Conservation (phyloP, 2,888 invertebrate genomes). For the Lepidochitona cinerea region DNA sequence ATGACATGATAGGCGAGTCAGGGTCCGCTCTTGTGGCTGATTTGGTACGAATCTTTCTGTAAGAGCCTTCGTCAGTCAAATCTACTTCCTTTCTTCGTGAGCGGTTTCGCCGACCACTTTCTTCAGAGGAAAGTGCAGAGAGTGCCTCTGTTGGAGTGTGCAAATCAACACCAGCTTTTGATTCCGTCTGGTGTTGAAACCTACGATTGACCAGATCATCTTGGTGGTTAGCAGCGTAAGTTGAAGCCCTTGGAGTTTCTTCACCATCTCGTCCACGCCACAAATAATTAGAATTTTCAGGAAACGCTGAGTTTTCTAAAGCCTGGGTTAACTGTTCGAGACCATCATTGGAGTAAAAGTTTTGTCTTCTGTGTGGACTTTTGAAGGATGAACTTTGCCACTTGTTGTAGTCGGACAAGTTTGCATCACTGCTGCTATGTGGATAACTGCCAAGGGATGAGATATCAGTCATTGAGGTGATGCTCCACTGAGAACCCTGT, state of each 20-base stretch:
- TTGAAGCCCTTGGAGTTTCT: not conserved
- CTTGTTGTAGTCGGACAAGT: not conserved
- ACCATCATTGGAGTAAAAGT: not conserved
- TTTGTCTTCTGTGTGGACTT: not conserved
- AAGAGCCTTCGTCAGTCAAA: conserved; percentile 7
- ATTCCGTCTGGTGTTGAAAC: not conserved
- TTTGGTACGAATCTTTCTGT: not conserved
- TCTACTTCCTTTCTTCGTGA: conserved; percentile 10
- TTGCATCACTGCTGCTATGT: not conserved
- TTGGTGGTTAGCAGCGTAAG: not conserved
- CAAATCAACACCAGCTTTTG: not conserved
- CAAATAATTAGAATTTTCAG: no score
- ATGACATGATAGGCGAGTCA: not conserved
- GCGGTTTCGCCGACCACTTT: not conserved
- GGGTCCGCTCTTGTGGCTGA: not conserved
- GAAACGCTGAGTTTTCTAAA: not conserved
- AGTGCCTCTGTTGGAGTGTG: not conserved
- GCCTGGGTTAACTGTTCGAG: not conserved
- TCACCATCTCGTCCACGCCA: not conserved
- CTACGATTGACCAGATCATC: not conserved
- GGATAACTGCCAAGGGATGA: not conserved
- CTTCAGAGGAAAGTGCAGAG: conserved; percentile 1
- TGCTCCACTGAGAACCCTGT: not conserved
- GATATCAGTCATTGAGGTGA: not conserved
- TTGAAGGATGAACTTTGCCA: not conserved